Evolutionary conservation across 2,797 vertebrate species (phyloP).

Genomic region (Perodicticus potto): DNA sequence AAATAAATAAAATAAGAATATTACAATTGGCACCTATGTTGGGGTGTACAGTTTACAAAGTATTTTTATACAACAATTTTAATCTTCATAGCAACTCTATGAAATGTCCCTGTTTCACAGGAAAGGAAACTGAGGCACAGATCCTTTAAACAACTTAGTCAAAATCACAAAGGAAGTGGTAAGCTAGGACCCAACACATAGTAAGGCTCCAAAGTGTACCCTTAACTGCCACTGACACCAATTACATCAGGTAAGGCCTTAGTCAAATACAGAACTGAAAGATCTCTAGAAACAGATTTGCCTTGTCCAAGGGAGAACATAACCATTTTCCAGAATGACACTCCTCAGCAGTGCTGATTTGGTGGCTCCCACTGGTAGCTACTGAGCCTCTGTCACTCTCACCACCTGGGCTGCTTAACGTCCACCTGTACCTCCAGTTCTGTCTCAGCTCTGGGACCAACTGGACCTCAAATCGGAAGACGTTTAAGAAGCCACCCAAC

Average conservation of each 20-base stretch:
- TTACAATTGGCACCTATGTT: background rate
- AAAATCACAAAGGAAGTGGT: background rate
- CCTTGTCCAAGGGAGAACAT: background rate
- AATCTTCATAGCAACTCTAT: background rate
- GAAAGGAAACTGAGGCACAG: background rate
- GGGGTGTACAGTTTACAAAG: background rate
- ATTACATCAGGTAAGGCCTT: background rate
- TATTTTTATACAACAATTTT: slow-evolving; percentile 28
- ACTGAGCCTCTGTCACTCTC: background rate
- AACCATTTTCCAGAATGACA: background rate
- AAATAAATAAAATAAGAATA: background rate
- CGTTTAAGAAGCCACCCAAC: background rate
- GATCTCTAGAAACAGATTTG: background rate
- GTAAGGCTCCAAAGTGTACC: background rate
- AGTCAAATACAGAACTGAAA: background rate
- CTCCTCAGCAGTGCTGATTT: background rate
- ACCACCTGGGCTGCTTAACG: background rate
- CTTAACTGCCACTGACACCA: background rate
- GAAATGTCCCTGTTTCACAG: background rate
- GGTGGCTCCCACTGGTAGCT: background rate
- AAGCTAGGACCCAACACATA: background rate
- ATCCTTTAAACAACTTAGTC: background rate
- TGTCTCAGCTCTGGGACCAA: background rate
- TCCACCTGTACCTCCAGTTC: background rate
- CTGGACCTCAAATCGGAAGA: background rate